Evolutionary conservation across 2,888 invertebrate genomes (phyloP), one percentile per base, ranked within the genome.

Genomic region (Xiphydria camelus): DNA sequence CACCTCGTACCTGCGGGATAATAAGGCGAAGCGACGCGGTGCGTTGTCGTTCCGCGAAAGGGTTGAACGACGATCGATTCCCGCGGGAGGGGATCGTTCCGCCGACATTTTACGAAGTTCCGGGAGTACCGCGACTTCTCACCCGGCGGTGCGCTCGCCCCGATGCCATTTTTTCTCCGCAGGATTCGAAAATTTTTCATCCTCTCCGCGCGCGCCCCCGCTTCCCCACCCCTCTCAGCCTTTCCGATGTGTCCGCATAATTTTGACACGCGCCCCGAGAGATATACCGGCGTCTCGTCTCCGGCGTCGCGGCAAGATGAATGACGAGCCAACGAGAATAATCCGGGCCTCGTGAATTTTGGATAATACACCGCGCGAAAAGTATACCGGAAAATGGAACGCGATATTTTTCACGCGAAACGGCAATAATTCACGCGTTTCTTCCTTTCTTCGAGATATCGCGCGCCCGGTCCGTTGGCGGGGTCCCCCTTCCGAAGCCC

Each of bases 371-470:
- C 36, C 31, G 37, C 38, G 35, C 36, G 31, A 44, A 37, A 36
- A 44, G 38, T 44, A 38, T 44, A 51, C 53, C n/a, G n/a, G 56
- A 51, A 63, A 56, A 63, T 58, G 55, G 63, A 63, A 63, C 58
- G 54, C 55, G 63, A 62, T 62, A 62, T 63, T 62, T 61, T 53
- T 44, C 31, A 44, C 43, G 17, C 31, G 43, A 38, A 44, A 38
- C 37, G 21, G 43, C 32, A 29, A 44, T 44, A 44, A 44, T 37
- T 44, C 43, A 44, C 37, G 20, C 26, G 12, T 41, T 41, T 41
- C n/a, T n/a, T n/a, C n/a, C n/a, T n/a, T n/a, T n/a, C n/a, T n/a
- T n/a, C n/a, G n/a, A n/a, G n/a, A n/a, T n/a, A n/a, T n/a, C n/a
- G n/a, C n/a, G n/a, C n/a, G n/a, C n/a, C n/a, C n/a, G n/a, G n/a